These are phyloP conservation scores for Folsomia candida DNA, from an alignment of 2,888 invertebrate genomes.

Conservation along the genomic window DNA sequence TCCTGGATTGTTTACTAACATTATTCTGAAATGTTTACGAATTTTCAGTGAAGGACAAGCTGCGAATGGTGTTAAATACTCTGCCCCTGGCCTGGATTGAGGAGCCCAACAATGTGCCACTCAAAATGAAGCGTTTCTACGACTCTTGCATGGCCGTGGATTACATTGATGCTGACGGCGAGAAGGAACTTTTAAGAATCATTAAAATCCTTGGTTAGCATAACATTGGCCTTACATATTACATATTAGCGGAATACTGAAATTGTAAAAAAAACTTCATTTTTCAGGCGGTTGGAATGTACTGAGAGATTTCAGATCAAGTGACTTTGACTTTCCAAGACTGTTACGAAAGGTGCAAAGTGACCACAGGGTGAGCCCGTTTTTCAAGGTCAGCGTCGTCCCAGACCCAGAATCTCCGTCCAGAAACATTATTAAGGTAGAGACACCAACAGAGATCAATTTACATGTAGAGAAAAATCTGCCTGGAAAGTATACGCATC, in stretches of 20 bases:
- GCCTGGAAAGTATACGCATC: no score
- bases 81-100: conserved; percentile 55
- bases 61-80: conserved; percentile 58
- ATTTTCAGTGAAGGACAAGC: conserved; percentile 56
- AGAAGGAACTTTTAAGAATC: conserved; percentile 55
- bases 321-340: conserved; percentile 44
- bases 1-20: not conserved
- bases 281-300: conserved; percentile 60
- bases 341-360: conserved; percentile 35
- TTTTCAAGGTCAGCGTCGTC: conserved; percentile 59
- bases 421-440: conserved; percentile 57
- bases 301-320: conserved; percentile 53
- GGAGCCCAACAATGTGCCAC: conserved; percentile 55
- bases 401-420: conserved; percentile 57
- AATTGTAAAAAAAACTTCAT: not conserved
- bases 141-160: conserved; percentile 58
- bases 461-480: no score
- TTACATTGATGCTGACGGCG: conserved; percentile 57
- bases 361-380: conserved; percentile 58
- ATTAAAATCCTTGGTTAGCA: conserved; percentile 58
- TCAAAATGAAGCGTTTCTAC: conserved; percentile 63
- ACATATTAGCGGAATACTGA: not conserved
- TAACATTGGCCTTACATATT: no score
- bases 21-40: not conserved
- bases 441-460: no score